Evolutionary conservation across 2,888 invertebrate species (phyloP).

Genomic region (Cylloceria caligata): DNA sequence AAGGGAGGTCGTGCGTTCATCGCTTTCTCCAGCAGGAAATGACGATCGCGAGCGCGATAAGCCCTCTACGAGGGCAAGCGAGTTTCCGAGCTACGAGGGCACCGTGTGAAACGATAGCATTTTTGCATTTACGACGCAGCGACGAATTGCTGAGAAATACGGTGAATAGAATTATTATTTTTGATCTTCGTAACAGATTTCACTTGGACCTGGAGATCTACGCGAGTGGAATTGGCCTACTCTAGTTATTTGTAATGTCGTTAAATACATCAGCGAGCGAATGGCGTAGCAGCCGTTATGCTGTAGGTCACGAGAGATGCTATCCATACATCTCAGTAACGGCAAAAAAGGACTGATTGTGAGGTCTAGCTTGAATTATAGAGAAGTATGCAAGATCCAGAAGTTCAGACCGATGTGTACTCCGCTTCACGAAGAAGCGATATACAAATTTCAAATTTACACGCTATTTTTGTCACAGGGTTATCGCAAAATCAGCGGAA

Average conservation of each 20-base stretch:
- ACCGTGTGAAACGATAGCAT: background rate
- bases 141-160: background rate
- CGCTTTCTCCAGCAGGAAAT: constrained; percentile 48
- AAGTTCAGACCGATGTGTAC: no score
- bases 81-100: background rate
- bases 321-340: no score
- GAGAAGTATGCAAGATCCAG: no score
- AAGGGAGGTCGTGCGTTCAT: constrained; percentile 27
- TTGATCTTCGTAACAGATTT: background rate
- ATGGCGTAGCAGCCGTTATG: background rate
- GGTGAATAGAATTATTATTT: constrained; percentile 1
- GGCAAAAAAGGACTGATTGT: no score
- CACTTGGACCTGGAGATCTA: background rate
- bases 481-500: no score
- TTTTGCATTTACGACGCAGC: constrained; percentile 1
- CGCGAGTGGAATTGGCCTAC: background rate
- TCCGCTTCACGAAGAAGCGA: no score
- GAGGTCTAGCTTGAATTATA: no score
- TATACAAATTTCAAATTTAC: no score
- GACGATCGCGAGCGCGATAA: constrained; percentile 25
- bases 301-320: background rate
- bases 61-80: background rate
- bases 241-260: background rate
- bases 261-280: background rate
- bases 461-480: no score